phyloP scores from a whole-genome alignment of 2,888 invertebrate species.

The Philaethria dido region DNA sequence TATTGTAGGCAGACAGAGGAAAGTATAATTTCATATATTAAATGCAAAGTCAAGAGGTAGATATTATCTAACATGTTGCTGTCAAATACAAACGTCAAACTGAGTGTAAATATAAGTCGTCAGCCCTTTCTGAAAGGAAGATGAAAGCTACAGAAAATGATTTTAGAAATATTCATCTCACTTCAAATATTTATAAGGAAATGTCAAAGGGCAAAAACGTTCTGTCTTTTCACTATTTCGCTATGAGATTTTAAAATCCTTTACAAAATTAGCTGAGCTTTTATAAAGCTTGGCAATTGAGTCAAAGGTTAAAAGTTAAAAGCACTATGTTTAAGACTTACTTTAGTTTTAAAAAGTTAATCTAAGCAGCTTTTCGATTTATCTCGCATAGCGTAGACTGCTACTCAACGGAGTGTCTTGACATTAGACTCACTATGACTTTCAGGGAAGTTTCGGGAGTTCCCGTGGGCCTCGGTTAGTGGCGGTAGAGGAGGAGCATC shows the following conservation, averaged over 20 bases:
- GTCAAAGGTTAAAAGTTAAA: not conserved
- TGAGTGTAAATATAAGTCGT: constrained; percentile 4
- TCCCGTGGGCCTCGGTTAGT: no score
- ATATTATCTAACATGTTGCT: not conserved
- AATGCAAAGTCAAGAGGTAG: not conserved
- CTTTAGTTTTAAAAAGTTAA: not conserved
- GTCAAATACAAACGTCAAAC: constrained; percentile 9
- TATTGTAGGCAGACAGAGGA: no score
- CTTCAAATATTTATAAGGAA: constrained; percentile 2
- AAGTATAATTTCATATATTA: not conserved
- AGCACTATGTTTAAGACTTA: not conserved
- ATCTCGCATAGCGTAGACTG: no score
- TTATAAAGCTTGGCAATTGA: constrained; percentile 6
- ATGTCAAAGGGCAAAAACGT: constrained; percentile 1
- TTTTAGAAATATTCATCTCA: constrained; percentile 14
- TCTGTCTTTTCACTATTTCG: not conserved
- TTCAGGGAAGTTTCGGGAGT: no score
- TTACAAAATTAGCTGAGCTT: constrained; percentile 7
- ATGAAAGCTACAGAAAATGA: constrained; percentile 3
- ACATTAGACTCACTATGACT: no score
- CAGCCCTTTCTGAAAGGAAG: not conserved
- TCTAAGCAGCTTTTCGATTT: no score
- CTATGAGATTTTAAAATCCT: not conserved
- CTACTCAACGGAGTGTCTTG: no score
- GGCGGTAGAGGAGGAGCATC: no score